Evolutionary conservation across 2,113 vertebrate genomes (phyloP).

Genomic region (Rhabdomys dilectus): DNA sequence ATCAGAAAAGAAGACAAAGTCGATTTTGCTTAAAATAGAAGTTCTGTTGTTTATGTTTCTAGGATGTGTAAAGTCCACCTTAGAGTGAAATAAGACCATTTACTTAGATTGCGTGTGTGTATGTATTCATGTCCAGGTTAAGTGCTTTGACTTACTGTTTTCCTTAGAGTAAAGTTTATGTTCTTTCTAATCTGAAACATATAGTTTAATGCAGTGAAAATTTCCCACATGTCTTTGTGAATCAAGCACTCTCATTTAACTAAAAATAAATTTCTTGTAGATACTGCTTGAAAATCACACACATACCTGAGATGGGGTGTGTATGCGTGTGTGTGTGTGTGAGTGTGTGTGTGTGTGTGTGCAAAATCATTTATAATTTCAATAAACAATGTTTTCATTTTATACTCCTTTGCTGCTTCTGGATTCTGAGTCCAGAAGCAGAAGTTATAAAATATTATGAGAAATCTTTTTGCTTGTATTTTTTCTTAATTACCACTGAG

Average conservation of each 20-base stretch:
- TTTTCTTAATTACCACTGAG: constrained; percentile 13
- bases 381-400: not conserved
- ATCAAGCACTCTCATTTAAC: not conserved
- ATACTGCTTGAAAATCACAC: not conserved
- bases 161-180: not conserved
- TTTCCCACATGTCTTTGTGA: not conserved
- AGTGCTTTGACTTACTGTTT: not conserved
- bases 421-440: constrained; percentile 62
- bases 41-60: not conserved
- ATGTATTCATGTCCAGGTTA: not conserved
- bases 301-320: not conserved
- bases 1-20: not conserved
- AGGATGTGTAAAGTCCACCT: not conserved
- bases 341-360: too few relatives aligned
- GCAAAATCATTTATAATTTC: not conserved
- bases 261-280: constrained; percentile 3
- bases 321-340: not conserved
- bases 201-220: not conserved
- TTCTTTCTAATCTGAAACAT: not conserved
- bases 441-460: constrained; percentile 74
- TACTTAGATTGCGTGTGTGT: too few relatives aligned
- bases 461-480: constrained; percentile 39
- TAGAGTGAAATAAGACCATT: not conserved
- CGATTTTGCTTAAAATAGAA: not conserved
- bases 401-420: constrained; percentile 26